Evolutionary conservation across 2,888 invertebrate genomes (phyloP), one percentile per base, ranked within the genome.

Genomic region (Chesias legatella): DNA sequence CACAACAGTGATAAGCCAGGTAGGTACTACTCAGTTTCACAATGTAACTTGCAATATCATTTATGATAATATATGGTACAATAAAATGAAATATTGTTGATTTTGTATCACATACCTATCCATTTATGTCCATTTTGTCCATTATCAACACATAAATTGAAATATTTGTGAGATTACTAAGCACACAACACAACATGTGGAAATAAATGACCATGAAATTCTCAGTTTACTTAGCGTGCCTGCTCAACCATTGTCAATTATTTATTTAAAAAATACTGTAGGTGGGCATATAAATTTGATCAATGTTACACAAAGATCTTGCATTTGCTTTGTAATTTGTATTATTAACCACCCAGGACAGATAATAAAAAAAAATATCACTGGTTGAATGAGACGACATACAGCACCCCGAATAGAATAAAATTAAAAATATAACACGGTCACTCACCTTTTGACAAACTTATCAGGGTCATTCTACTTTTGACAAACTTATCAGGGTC

Each of bases 1-100:
- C 81, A 67, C 51, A 72, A 61, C 53, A 56, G 49, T 63, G 74
- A 72, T 71, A 73, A 67, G 63, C 51, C 52, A 55, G 29, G 21
- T 39, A 23, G 11, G 10, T 21, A 11, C 27, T 21, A 31, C 11
- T 21, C 26, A 39, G 31, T 23, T 33, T 37, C n/a, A 17, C 32
- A 38, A 44, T 40, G 42, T 43, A 39, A 26, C 34, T 29, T 40
- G 7, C 17, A 33, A 17, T 33, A 38, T 28, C 20, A 21, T 30
- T 30, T 23, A 30, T 17, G 3, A 3, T 31, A 40, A 30, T 29
- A 30, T 34, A 34, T 17, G 28, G 33, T 32, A 34, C 21, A 31
- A 33, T 32, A 29, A 10, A 35, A 35, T 38, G 35, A 17, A 30
- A 33, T n/a, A 38, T 38, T 34, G 10, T 25, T 24, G 20, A 27